Conservation (phyloP, 2,797 vertebrate species). For the Enteromius treurensis region DNA sequence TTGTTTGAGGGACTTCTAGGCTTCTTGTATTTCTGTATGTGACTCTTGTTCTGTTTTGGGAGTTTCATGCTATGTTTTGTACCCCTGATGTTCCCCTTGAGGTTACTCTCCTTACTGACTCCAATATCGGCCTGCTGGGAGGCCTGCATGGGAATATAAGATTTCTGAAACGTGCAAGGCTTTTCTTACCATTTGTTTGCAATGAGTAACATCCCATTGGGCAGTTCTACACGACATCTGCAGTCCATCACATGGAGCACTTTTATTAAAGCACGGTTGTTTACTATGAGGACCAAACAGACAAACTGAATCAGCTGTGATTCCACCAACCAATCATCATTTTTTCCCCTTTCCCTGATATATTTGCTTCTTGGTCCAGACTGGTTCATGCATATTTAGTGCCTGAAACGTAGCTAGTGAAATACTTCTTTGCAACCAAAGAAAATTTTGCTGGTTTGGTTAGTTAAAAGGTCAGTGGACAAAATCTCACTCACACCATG, state of each 20-base stretch:
- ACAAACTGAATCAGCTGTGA: slow-evolving; percentile 29
- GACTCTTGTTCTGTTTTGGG: not conserved
- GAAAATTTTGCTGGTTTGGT: not conserved
- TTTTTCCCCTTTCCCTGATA: not conserved
- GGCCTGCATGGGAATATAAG: slow-evolving; percentile 54
- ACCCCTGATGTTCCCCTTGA: slow-evolving; percentile 16
- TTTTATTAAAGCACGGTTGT: slow-evolving; percentile 55
- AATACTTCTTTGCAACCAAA: not conserved
- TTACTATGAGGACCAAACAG: slow-evolving; percentile 53
- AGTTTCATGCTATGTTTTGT: slow-evolving; percentile 5
- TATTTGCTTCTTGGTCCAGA: not conserved
- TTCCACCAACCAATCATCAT: slow-evolving; percentile 14
- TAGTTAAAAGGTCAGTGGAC: not conserved
- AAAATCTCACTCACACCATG: not conserved
- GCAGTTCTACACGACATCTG: slow-evolving; percentile 56
- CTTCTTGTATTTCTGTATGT: not conserved
- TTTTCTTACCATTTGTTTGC: slow-evolving; percentile 62
- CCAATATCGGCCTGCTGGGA: slow-evolving; percentile 47
- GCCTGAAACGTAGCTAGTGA: not conserved
- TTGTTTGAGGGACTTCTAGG: not conserved
- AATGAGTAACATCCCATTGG: slow-evolving; percentile 60
- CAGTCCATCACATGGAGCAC: slow-evolving; percentile 53
- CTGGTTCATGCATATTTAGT: not conserved
- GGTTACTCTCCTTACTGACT: slow-evolving; percentile 10
- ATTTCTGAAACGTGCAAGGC: not conserved